Conservation (phyloP, 2,888 invertebrate genomes). For the Calliopum simillimum region DNA sequence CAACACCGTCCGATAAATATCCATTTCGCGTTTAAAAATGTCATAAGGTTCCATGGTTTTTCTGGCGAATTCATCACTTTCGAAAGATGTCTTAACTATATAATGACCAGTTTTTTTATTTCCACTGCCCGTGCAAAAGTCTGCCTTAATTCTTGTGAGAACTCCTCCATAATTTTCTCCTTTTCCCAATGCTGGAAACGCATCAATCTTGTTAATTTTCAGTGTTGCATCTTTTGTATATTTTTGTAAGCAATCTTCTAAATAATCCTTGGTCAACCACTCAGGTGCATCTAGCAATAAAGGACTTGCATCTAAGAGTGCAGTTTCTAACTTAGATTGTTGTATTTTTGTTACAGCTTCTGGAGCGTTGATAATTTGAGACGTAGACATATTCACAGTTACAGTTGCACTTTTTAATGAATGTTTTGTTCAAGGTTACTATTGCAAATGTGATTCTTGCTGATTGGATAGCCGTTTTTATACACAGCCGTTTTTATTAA, state of each 20-base stretch:
- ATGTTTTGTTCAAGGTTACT: neutral
- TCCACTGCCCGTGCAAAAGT: slow-evolving; percentile 45
- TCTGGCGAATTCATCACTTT: slow-evolving; percentile 57
- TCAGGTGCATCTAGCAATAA: slow-evolving; percentile 51
- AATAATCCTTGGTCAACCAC: slow-evolving; percentile 59
- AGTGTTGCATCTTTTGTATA: slow-evolving; percentile 53
- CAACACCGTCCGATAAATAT: slow-evolving; percentile 61
- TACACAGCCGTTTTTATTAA: slow-evolving; percentile 12
- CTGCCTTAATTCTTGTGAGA: slow-evolving; percentile 52
- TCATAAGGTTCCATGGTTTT: slow-evolving; percentile 60
- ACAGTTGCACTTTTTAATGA: neutral
- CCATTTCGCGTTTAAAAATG: slow-evolving; percentile 64
- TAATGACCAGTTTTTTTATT: slow-evolving; percentile 37
- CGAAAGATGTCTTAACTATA: slow-evolving; percentile 61
- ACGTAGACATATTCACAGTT: slow-evolving; percentile 9
- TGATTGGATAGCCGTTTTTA: slow-evolving; percentile 11
- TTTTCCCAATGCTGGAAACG: slow-evolving; percentile 57
- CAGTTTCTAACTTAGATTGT: neutral
- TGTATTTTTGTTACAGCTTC: neutral
- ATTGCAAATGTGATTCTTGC: neutral
- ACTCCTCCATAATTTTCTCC: slow-evolving; percentile 64
- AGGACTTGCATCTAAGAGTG: too few species aligned
- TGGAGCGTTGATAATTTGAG: slow-evolving; percentile 2
- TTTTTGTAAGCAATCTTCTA: slow-evolving; percentile 51
- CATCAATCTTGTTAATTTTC: slow-evolving; percentile 46